Conservation (phyloP, 2,888 invertebrate species). For the Diaperis boleti region DNA sequence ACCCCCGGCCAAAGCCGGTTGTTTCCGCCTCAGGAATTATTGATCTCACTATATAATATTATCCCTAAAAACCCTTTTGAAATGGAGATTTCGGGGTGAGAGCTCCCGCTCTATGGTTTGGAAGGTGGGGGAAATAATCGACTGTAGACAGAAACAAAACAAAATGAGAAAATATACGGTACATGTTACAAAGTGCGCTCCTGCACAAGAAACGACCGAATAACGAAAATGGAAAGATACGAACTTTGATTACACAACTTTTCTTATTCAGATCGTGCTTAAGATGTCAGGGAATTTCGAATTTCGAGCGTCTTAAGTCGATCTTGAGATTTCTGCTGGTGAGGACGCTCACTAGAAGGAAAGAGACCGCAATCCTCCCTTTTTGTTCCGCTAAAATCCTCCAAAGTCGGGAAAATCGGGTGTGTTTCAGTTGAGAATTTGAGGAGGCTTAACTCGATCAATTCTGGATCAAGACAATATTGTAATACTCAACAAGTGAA, state of each 20-base stretch:
- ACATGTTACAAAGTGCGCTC: constrained; percentile 48
- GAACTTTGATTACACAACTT: constrained; percentile 47
- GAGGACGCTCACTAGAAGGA: constrained; percentile 1
- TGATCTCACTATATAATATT: constrained; percentile 60
- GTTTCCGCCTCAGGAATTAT: constrained; percentile 50
- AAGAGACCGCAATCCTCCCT: too few species aligned
- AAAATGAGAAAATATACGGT: constrained; percentile 56
- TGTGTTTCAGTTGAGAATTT: constrained; percentile 23
- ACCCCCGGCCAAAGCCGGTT: constrained; percentile 47
- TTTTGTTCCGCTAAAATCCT: constrained; percentile 8
- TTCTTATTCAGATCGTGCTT: constrained; percentile 35
- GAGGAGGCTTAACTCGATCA: constrained; percentile 27
- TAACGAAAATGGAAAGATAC: constrained; percentile 40
- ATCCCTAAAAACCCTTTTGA: constrained; percentile 64
- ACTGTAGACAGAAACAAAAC: constrained; percentile 60
- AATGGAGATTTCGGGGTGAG: constrained; percentile 63
- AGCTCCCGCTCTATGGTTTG: constrained; percentile 46
- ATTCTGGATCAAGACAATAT: constrained; percentile 30
- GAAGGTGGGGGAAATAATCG: constrained; percentile 55
- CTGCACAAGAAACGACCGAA: constrained; percentile 28
- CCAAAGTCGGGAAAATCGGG: constrained; percentile 27
- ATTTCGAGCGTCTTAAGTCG: constrained; percentile 13
- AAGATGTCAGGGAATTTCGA: constrained; percentile 40
- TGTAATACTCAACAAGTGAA: constrained; percentile 42
- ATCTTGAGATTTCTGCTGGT: constrained; percentile 6